A percentile compares a stretch with the other conserved stretches of the same genome.
phyloP scores from a whole-genome alignment of 2,888 invertebrate genomes.

The Standfussiana lucernea region DNA sequence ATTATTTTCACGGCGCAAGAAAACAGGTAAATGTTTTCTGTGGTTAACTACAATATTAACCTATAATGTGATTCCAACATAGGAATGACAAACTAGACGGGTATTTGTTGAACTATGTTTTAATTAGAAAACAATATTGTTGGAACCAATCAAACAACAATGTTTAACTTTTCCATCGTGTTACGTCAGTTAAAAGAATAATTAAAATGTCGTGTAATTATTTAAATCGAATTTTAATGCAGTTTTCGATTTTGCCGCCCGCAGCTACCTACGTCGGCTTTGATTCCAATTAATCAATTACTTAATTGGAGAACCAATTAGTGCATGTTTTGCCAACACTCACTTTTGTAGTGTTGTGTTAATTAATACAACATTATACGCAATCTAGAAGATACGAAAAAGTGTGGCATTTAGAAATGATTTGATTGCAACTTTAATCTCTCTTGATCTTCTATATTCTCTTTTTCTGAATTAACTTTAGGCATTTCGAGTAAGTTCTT shows the following conservation, averaged over 20 bases:
- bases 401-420: too few species aligned
- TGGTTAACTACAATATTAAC: neutral
- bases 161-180: constrained; percentile 37
- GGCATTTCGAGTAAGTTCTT: too few species aligned
- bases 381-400: neutral
- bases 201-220: constrained; percentile 7
- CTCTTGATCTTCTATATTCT: neutral
- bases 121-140: constrained; percentile 11
- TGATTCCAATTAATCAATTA: neutral
- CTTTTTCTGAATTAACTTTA: neutral
- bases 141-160: neutral
- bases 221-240: constrained; percentile 39
- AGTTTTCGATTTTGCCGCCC: constrained; percentile 18
- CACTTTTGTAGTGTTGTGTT: neutral
- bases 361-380: constrained; percentile 6
- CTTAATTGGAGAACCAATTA: constrained; percentile 23
- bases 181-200: constrained; percentile 17
- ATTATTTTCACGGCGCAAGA: neutral
- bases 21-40: neutral
- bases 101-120: neutral
- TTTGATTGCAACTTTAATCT: too few species aligned
- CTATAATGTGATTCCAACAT: neutral
- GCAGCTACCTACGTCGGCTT: constrained; percentile 36
- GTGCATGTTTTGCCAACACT: constrained; percentile 50
- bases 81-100: neutral